Conservation (phyloP, 1,140 invertebrate genomes). For the Reticulitermes speratus region DNA sequence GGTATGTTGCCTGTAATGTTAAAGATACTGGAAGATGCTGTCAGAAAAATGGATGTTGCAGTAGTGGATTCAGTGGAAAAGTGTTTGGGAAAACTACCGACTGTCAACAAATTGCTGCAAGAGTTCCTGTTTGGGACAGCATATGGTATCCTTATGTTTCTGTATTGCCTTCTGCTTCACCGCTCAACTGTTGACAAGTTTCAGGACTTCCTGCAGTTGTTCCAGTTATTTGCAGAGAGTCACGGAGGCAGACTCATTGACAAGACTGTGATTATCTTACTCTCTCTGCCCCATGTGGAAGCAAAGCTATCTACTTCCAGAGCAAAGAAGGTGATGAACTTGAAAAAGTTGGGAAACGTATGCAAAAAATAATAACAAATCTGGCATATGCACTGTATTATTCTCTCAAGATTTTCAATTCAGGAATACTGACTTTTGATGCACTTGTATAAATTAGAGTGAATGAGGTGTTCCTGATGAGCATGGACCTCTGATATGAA, state of each 20-base stretch:
- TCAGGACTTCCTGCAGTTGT: conserved; percentile 59
- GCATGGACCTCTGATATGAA: too few species aligned
- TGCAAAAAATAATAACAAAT: too few species aligned
- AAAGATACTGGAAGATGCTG: conserved; percentile 57
- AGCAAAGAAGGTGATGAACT: conserved; percentile 26
- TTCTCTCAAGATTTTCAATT: too few species aligned
- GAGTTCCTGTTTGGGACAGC: conserved; percentile 62
- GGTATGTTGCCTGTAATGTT: conserved; percentile 61
- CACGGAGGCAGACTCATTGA: conserved; percentile 58
- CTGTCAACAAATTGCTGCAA: conserved; percentile 41
- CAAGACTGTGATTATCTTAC: conserved; percentile 56
- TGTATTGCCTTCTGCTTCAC: conserved; percentile 60
- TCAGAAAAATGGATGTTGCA: conserved; percentile 43
- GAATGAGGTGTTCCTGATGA: too few species aligned
- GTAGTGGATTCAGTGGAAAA: background rate
- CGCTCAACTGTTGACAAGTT: conserved; percentile 54
- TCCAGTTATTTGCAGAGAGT: conserved; percentile 60
- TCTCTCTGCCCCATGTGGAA: conserved; percentile 38
- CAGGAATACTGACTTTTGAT: too few species aligned
- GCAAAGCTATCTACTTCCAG: conserved; percentile 21
- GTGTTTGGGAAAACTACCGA: background rate
- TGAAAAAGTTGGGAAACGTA: conserved; percentile 36
- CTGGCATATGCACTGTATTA: too few species aligned
- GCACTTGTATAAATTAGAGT: too few species aligned
- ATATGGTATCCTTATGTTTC: conserved; percentile 59